Evolutionary conservation across 2,797 vertebrate species (phyloP).

Genomic region (Onychomys arenicola): DNA sequence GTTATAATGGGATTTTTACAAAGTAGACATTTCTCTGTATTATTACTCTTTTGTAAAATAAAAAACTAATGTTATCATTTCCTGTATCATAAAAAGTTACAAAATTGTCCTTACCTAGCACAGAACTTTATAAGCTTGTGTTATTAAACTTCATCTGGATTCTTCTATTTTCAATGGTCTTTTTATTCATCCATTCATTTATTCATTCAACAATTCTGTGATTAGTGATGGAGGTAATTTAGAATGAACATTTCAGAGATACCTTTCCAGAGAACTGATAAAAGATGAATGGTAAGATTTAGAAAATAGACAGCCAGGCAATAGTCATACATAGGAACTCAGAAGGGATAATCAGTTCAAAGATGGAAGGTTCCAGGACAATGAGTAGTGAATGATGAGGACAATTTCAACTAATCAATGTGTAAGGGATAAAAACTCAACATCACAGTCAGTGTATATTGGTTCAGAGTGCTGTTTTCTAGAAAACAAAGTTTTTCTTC

Average conservation of each 20-base stretch:
- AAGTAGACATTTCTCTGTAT: not conserved
- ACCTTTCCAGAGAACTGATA: not conserved
- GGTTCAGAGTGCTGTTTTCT: slow-evolving; percentile 20
- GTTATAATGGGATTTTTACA: slow-evolving; percentile 8
- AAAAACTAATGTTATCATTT: slow-evolving; percentile 36
- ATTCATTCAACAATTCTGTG: slow-evolving; percentile 1
- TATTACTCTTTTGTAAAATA: slow-evolving; percentile 7
- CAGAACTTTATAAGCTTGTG: slow-evolving; percentile 11
- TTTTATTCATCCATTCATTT: slow-evolving; percentile 50
- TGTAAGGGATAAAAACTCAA: not conserved
- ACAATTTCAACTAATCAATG: not conserved
- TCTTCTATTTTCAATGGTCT: not conserved
- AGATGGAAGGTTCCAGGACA: not conserved
- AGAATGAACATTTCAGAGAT: slow-evolving; percentile 22
- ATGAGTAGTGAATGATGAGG: not conserved
- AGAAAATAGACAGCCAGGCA: not conserved
- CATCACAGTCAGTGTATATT: not conserved
- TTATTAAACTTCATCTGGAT: slow-evolving; percentile 12
- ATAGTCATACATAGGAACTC: not conserved
- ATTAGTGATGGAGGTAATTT: not conserved
- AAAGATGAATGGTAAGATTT: slow-evolving; percentile 18
- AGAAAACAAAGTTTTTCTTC: slow-evolving; percentile 30
- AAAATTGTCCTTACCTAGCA: slow-evolving; percentile 26
- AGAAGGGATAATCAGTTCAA: not conserved
- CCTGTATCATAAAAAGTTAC: not conserved